These are phyloP conservation scores for Morpho deidamia DNA, from an alignment of 2,888 invertebrate genomes.

Conservation along the genomic window DNA sequence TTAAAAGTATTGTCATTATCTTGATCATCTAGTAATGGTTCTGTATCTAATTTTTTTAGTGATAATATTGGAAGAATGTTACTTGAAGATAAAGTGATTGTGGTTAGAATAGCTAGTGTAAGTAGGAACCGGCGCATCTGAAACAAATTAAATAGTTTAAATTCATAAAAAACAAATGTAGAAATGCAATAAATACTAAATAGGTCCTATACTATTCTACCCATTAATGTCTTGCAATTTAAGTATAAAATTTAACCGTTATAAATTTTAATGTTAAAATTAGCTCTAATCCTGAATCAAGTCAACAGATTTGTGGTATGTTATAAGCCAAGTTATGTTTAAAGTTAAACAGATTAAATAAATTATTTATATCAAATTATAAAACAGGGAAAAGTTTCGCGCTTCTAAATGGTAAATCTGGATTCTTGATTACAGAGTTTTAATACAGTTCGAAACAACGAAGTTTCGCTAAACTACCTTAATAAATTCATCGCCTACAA, in stretches of 20 bases:
- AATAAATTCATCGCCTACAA: background rate
- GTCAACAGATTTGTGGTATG: too few relatives aligned
- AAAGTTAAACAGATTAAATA: too few relatives aligned
- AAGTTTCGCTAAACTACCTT: background rate
- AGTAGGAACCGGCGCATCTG: conserved; percentile 60
- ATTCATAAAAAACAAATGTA: too few relatives aligned
- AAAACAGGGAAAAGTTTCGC: background rate
- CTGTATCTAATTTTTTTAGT: conserved; percentile 39
- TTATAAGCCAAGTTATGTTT: too few relatives aligned
- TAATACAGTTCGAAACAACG: conserved; percentile 1
- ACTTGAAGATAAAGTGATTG: conserved; percentile 59
- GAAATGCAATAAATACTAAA: too few relatives aligned
- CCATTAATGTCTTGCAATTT: too few relatives aligned
- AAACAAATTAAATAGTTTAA: conserved; percentile 38
- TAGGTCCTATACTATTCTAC: too few relatives aligned
- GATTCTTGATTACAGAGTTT: background rate
- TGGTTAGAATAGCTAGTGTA: conserved; percentile 53
- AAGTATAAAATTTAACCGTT: too few relatives aligned
- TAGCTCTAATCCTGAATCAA: too few relatives aligned
- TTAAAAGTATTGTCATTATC: conserved; percentile 59
- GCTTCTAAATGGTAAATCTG: background rate
- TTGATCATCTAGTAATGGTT: conserved; percentile 42
- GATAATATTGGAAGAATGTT: conserved; percentile 54
- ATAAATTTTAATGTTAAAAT: too few relatives aligned
- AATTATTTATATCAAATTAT: too few relatives aligned